Evolutionary conservation across 2,113 vertebrate genomes (phyloP), one percentile per base, ranked within the genome.

Genomic region (Sakesphorus luctuosus): DNA sequence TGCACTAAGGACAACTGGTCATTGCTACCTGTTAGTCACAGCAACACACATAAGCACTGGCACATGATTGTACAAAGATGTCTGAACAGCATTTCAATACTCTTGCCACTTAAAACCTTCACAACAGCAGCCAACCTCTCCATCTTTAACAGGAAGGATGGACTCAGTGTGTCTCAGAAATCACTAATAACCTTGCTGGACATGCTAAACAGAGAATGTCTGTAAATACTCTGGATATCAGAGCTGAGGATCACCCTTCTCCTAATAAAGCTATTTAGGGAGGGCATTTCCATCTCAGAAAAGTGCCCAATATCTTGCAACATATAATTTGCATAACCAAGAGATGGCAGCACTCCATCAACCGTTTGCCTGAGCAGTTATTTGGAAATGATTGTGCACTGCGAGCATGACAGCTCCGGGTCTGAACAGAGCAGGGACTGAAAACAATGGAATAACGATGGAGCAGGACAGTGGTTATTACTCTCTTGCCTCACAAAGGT

Each of bases 261-360:
- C 26, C 46, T 35, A 93, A 67, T 29, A 87, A 80, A 89, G 75
- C 38, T 91, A 50, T 68, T 84, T 25, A 23, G 47, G 58, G 74
- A 79, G 69, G 47, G 58, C 56, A 82, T 56, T 84, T 82, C 83
- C 88, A 83, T 66, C 75, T 71, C 26, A 50, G 73, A 90, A 94
- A 74, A 79, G 71, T 73, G 36, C 11, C 55, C 7, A 10, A 3
- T 78, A 71, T 40, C 77, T 85, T 50, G n/a, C 31, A 89, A 94
- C 65, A 49, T 83, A 62, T 89, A 92, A 96, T 96, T 96, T 97
- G 85, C 97, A 98, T 95, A 94, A 95, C 97, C 97, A 97, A 88
- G 25, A 98, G 98, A 95, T 97, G 97, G 97, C 97, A 98, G 97
- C 93, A 96, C 93, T 94, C 74, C 59, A 96, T 93, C 95, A 91